These are phyloP conservation scores for Coenonympha glycerion DNA, from an alignment of 2,888 invertebrate species.

Conservation along the genomic window DNA sequence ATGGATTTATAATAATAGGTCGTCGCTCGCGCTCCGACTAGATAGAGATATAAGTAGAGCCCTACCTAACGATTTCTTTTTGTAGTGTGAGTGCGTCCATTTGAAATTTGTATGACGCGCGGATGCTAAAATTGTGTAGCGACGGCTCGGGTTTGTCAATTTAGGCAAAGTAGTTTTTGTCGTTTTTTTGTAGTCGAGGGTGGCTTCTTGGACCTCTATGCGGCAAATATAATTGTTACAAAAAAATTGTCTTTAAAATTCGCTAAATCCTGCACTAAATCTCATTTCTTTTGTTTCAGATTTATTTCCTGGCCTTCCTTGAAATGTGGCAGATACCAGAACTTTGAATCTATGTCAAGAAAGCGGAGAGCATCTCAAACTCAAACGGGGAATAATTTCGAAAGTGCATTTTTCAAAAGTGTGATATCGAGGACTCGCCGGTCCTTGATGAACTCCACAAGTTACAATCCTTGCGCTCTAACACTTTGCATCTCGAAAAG, in stretches of 20 bases:
- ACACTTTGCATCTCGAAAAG: conserved; percentile 67
- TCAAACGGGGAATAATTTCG: conserved; percentile 48
- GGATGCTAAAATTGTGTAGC: too few relatives aligned
- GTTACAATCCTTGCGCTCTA: conserved; percentile 67
- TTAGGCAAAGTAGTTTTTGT: too few relatives aligned
- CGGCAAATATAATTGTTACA: too few relatives aligned
- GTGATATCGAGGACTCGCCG: conserved; percentile 72
- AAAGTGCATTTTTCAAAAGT: conserved; percentile 66
- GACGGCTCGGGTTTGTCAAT: too few relatives aligned
- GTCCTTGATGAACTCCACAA: conserved; percentile 75
- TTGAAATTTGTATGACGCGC: too few relatives aligned
- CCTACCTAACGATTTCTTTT: too few relatives aligned
- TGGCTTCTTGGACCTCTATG: too few relatives aligned
- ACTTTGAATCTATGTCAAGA: conserved; percentile 70
- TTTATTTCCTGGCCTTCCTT: conserved; percentile 41
- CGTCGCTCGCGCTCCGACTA: too few relatives aligned
- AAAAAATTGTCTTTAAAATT: not conserved
- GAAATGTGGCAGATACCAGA: conserved; percentile 63
- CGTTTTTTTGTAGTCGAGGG: too few relatives aligned
- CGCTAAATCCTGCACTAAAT: not conserved
- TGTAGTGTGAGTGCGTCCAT: too few relatives aligned
- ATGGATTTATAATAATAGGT: too few relatives aligned
- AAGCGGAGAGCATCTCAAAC: conserved; percentile 47
- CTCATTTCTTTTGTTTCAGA: conserved; percentile 53
- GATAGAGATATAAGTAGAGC: too few relatives aligned